Base-by-base conservation (phyloP, 2,797 vertebrate genomes). In the Helicolenus hilgendorfi region DNA sequence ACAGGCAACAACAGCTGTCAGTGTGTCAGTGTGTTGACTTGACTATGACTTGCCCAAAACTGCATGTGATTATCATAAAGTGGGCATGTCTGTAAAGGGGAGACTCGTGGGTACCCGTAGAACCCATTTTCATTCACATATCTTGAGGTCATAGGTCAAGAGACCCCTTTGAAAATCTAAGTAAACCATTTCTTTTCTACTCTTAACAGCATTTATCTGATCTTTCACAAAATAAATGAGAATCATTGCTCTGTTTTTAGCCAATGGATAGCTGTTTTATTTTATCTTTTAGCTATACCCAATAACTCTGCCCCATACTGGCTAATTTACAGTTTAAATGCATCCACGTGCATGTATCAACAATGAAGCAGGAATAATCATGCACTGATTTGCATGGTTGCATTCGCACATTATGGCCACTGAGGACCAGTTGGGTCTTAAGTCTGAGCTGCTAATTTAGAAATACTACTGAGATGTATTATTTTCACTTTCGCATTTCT, bases 251-350 rank as follows among this genome's bases (percentile, higher is more conserved):
- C 22, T 31, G 24, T 67, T 49, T 62, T 58, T 26, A 62, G 31
- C 49, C 33, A 24, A 10, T 36, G 8, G 33, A 36, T 6, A 9
- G 27, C 53, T 22, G 11, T 71, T 74, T 82, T 31, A 55, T 65
- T 71, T 77, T 31, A 45, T 62, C 7, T 29, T 69, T 33, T n/a
- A 72, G 74, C 29, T 56, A 5, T 2, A 22, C 31, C 29, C 33
- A 36, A 33, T 55, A 68, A 10, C 49, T 55, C 20, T 56, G 26
- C 69, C 15, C 41, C 0, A 1, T n/a, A 24, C 41, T 38, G 75
- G 4, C 29, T 77, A 72, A 89, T 90, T 80, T 75, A 67, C 85
- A 73, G 69, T 84, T 88, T 72, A 92, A 93, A 85, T 83, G 81
- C 78, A 77, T 88, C 71, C 24, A 78, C n/a, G 78, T 4, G 0